Evolutionary conservation across 2,888 invertebrate species (phyloP).

Genomic region (Villa cingulata): DNA sequence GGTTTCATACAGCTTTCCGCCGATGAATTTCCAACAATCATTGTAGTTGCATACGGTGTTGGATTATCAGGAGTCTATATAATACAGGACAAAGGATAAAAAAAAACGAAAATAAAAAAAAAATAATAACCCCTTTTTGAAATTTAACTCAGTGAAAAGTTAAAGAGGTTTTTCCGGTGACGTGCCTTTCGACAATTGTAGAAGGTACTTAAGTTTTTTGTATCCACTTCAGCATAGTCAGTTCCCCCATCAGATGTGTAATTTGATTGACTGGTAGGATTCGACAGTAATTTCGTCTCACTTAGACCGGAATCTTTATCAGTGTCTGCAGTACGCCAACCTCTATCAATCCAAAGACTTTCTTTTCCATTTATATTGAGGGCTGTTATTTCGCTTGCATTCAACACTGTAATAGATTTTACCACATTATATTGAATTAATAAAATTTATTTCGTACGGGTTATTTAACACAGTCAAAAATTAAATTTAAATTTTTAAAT

Average conservation of each 20-base stretch:
- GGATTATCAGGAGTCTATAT: conserved; percentile 45
- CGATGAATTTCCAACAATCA: conserved; percentile 42
- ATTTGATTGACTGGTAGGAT: conserved; percentile 36
- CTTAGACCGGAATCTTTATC: conserved; percentile 45
- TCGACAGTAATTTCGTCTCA: conserved; percentile 45
- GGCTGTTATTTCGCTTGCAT: conserved; percentile 38
- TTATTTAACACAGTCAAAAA: not conserved
- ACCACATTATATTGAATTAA: too few relatives aligned
- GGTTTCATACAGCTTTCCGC: conserved; percentile 35
- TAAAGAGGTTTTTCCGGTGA: conserved; percentile 5
- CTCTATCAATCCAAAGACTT: conserved; percentile 55
- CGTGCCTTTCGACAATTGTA: conserved; percentile 48
- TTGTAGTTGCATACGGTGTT: conserved; percentile 62
- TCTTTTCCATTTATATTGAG: conserved; percentile 43
- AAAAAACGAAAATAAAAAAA: conserved; percentile 4
- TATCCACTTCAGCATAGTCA: conserved; percentile 55
- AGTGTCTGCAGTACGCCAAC: conserved; percentile 50
- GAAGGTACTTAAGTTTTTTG: conserved; percentile 53
- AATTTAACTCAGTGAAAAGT: not conserved
- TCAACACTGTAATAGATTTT: conserved; percentile 35
- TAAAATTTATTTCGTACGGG: conserved; percentile 6
- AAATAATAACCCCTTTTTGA: not conserved
- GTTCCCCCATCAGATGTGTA: conserved; percentile 39
- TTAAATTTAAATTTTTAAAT: not conserved
- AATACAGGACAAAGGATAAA: not conserved